Evolutionary conservation across 2,888 invertebrate genomes (phyloP), one percentile per base, ranked within the genome.

Genomic region (Oeneis ivallda): DNA sequence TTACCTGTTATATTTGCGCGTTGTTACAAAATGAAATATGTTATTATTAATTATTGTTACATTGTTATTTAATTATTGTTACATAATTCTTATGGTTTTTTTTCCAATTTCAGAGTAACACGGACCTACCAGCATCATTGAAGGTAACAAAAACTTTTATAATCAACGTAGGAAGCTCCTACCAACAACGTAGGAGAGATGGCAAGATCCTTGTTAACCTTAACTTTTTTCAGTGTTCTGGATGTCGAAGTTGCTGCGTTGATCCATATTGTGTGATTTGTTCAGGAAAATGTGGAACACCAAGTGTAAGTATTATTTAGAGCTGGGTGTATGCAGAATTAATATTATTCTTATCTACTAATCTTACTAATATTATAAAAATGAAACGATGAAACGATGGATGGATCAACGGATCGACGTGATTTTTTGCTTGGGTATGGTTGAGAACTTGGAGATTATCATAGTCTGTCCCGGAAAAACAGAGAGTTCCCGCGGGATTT

Each of bases 21-120:
- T n/a, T n/a, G n/a, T n/a, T n/a, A n/a, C n/a, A n/a, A n/a, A n/a
- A n/a, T n/a, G n/a, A n/a, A n/a, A n/a, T n/a, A n/a, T n/a, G n/a
- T n/a, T n/a, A n/a, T n/a, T n/a, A n/a, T n/a, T n/a, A n/a, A n/a
- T n/a, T n/a, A n/a, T n/a, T n/a, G n/a, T n/a, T n/a, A n/a, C n/a
- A n/a, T n/a, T n/a, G n/a, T n/a, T n/a, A n/a, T n/a, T n/a, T n/a
- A n/a, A n/a, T n/a, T n/a, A n/a, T n/a, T n/a, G n/a, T n/a, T n/a
- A n/a, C n/a, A n/a, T n/a, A n/a, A n/a, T n/a, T n/a, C n/a, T n/a
- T 26, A 26, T 26, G 0, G 43, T 37, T 57, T 49, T 52, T 39
- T 41, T n/a, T 37, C 49, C 2, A 69, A 66, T 89, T 88, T 67
- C 83, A 90, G 89, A 88, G 88, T 71, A 83, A 83, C 66, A 83